phyloP scores from a whole-genome alignment of 2,113 vertebrate genomes.

The Dasypus novemcinctus region DNA sequence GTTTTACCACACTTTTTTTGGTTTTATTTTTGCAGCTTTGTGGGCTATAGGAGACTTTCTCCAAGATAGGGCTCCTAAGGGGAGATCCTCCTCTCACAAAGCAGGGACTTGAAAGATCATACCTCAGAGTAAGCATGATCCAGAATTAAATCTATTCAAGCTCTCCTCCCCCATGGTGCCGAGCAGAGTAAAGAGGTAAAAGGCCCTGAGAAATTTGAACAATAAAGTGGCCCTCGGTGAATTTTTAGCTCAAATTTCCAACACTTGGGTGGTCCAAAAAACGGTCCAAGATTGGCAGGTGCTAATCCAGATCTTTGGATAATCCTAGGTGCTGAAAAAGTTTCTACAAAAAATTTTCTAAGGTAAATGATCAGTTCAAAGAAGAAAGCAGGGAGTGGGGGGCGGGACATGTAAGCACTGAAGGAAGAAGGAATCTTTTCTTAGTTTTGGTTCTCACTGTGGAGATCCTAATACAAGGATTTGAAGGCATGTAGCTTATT shows the following conservation, averaged over 20 bases:
- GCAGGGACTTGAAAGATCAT: not conserved
- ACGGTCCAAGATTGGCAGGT: not conserved
- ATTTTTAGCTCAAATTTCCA: slow-evolving; percentile 9
- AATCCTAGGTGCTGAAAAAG: not conserved
- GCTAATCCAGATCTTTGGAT: not conserved
- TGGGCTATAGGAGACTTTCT: not conserved
- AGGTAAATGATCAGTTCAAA: not conserved
- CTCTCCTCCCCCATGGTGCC: not conserved
- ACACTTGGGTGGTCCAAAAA: not conserved
- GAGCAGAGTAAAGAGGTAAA: not conserved
- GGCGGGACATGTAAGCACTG: not conserved
- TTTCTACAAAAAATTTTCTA: not conserved
- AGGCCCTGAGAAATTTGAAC: not conserved
- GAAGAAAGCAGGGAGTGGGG: not conserved
- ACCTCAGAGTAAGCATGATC: not conserved
- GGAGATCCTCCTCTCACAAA: not conserved
- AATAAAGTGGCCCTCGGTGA: not conserved
- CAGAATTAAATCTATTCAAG: not conserved
- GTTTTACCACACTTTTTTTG: not conserved
- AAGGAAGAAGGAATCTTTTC: not conserved
- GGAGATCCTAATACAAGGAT: not conserved
- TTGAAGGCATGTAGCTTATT: not conserved
- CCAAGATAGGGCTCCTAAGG: not conserved
- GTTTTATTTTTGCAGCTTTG: not conserved
- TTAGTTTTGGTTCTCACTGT: not conserved